Base-by-base conservation (phyloP, 2,797 vertebrate species). In the Masticophis lateralis region DNA sequence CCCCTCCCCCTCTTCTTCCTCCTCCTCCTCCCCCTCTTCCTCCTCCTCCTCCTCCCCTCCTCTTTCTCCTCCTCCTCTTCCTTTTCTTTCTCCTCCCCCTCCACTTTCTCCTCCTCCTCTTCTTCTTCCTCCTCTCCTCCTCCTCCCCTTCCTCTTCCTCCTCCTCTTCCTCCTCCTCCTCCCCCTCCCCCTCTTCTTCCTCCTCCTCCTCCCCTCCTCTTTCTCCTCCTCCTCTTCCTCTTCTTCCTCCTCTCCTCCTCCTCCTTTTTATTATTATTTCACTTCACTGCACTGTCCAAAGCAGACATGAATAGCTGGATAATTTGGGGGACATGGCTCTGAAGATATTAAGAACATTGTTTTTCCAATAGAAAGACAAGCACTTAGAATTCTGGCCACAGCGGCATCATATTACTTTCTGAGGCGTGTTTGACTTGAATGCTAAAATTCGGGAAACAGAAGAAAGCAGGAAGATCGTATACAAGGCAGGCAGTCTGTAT, bases 371-470 rank as follows among this genome's bases (percentile, higher is more conserved):
- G 87, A 88, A 92, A 90, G 0, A 0, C 91, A 28, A 93, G 86
- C 93, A 61, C 90, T 96, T 93, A 55, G 90, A 91, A 95, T 96
- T 95, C 96, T 93, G 89, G 55, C 66, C 66, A 3, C 5, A 0
- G 88, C 4, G 0, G 90, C 0, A 0, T 91, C 86, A 14, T 60
- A 1, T 83, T 83, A 0, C 94, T 92, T 9, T 60, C 91, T 63
- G 92, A 94, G 93, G 93, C 94, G 94, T 79, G n/a, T 51, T 9
- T 10, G 92, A 94, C 93, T 96, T 94, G 94, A 56, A 92, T 57
- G 12, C 47, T 8, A 74, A 66, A 60, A 86, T 43, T 66, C 7
- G 28, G 74, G n/a, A 60, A 28, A 12, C 32, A 7, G 55, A 89
- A 47, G 56, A 27, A 32, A 91, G 28, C 4, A 18, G 55, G 93